phyloP scores from a whole-genome alignment of 2,888 invertebrate species.

The Lutraria lutraria region DNA sequence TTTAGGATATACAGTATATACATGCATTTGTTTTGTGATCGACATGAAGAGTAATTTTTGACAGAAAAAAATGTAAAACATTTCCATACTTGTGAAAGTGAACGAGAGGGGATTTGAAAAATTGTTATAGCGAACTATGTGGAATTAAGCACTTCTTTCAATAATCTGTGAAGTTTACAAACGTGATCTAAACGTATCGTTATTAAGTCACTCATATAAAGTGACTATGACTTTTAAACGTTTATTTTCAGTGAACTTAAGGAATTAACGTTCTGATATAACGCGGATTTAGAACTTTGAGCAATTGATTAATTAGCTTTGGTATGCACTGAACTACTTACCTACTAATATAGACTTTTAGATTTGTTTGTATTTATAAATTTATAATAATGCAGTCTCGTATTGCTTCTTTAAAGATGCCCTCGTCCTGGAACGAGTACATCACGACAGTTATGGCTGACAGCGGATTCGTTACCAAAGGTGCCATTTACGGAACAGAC shows the following conservation, averaged over 20 bases:
- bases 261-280: neutral
- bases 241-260: neutral
- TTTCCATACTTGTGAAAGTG: neutral
- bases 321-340: neutral
- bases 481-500: slow-evolving; percentile 75
- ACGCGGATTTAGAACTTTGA: neutral
- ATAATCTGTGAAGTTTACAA: too few species aligned
- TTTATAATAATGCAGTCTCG: slow-evolving; percentile 67
- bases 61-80: neutral
- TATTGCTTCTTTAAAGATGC: slow-evolving; percentile 74
- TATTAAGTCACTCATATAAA: neutral
- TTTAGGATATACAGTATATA: neutral
- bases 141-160: too few species aligned
- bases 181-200: too few species aligned
- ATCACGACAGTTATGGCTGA: slow-evolving; percentile 76
- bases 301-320: neutral
- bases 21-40: neutral
- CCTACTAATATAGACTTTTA: neutral
- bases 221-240: neutral
- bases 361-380: neutral
- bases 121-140: too few species aligned
- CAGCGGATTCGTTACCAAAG: slow-evolving; percentile 75
- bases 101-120: too few species aligned
- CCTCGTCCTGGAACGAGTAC: slow-evolving; percentile 79
- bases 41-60: slow-evolving; percentile 4